Conservation (phyloP, 2,113 vertebrate genomes). For the Prietella phreatophila region DNA sequence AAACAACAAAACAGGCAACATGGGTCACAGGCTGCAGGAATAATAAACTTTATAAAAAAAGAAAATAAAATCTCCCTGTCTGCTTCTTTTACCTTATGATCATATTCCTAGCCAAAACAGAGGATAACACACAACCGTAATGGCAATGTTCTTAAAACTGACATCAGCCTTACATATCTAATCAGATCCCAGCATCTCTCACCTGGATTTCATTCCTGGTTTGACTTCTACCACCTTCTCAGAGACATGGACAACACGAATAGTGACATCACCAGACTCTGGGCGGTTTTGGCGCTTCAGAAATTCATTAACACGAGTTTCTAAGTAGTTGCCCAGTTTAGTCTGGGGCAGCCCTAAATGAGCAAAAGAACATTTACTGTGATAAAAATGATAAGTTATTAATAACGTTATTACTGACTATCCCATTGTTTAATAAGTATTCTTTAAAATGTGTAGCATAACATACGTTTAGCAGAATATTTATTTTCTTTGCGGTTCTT, state of each 20-base stretch:
- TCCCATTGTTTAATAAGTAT: not conserved
- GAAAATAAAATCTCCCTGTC: not conserved
- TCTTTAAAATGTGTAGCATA: not conserved
- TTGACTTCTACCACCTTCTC: constrained; percentile 98
- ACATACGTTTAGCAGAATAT: constrained; percentile 95
- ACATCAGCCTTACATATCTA: not conserved
- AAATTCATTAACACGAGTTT: constrained; percentile 91
- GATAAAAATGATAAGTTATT: not conserved
- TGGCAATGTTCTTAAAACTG: not conserved
- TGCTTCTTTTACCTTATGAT: not conserved
- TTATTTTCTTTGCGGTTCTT: constrained; percentile 95
- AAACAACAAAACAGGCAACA: not conserved
- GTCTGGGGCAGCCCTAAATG: constrained; percentile 88
- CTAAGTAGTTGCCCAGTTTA: constrained; percentile 86
- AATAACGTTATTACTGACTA: not conserved
- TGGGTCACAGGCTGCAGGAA: not conserved
- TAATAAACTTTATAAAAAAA: not conserved
- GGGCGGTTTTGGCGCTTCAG: constrained; percentile 84
- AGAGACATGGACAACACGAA: constrained; percentile 94
- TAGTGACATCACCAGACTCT: constrained; percentile 90
- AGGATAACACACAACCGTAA: not conserved
- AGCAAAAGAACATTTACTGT: not conserved
- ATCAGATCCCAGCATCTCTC: not conserved
- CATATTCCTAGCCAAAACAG: not conserved
- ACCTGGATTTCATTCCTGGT: constrained; percentile 99